Evolutionary conservation across 2,888 invertebrate species (phyloP), one percentile per base, ranked within the genome.

Genomic region (Drosophila hamatofila): DNA sequence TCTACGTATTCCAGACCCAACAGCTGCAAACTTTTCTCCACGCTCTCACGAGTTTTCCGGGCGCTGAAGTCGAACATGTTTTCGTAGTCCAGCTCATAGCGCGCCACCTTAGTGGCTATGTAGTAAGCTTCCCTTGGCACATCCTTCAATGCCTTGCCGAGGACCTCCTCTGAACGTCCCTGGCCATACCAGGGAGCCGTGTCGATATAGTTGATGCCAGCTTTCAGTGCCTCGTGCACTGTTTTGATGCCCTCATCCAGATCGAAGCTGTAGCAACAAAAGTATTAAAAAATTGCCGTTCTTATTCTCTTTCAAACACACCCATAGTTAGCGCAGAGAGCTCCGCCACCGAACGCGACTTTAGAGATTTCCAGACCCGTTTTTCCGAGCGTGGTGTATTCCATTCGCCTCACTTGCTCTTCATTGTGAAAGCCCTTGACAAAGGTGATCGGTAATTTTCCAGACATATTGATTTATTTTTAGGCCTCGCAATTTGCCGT

Each of bases 151-250:
- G 97, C 97, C 94, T 96, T 95, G 75, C 98, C 98, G 25, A 98
- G 93, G 14, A 96, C 94, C 74, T 94, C 94, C 93, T 98, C 98
- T 0, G 98, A 96, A 70, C 94, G 94, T 0, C 98, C 97, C 90
- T 97, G 96, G 0, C 98, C 98, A 91, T 98, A 98, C 96, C 96
- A 98, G 0, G 98, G 98, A 0, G 96, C 97, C 0, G 98, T 98
- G 91, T 99, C 98, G 66, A 99, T 95, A 87, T 97, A 97, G 93
- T 99, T 99, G 21, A 99, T 94, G 8, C 98, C 98, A 42, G 93
- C 94, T 89, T 95, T 95, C 3, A 98, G 91, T 0, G 96, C 96
- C 80, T 95, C 94, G 58, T 94, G 94, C 41, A 98, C 94, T 0
- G 97, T 95, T 62, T 94, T 93, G 58, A 96, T 94, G 42, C 95